phyloP scores from a whole-genome alignment of 2,888 invertebrate genomes.

The Argynnis bischoffii region DNA sequence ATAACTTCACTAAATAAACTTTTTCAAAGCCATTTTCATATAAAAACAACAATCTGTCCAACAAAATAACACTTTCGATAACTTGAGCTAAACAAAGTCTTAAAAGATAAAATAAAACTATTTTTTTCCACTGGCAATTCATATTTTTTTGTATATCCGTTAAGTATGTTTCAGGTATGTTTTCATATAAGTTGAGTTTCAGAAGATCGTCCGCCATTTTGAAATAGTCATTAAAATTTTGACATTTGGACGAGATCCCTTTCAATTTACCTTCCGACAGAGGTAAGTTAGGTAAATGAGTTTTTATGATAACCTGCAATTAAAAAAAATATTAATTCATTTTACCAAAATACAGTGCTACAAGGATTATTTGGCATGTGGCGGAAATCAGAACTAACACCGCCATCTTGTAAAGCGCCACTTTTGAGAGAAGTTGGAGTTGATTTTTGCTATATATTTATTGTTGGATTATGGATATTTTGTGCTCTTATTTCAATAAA shows the following conservation, averaged over 20 bases:
- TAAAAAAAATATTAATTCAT: constrained; percentile 5
- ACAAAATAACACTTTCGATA: constrained; percentile 90
- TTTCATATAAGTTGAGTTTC: constrained; percentile 74
- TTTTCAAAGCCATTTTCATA: constrained; percentile 83
- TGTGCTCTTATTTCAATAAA: too few relatives aligned
- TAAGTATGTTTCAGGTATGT: constrained; percentile 55
- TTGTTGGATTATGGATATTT: too few relatives aligned
- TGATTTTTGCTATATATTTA: too few relatives aligned
- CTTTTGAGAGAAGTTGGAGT: too few relatives aligned
- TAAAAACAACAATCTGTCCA: constrained; percentile 91
- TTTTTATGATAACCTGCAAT: constrained; percentile 67
- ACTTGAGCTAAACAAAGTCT: constrained; percentile 89
- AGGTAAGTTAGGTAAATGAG: constrained; percentile 52
- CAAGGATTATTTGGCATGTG: too few relatives aligned
- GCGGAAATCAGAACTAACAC: too few relatives aligned
- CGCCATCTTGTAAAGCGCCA: too few relatives aligned
- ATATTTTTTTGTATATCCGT: constrained; percentile 49
- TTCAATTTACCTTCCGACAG: constrained; percentile 81
- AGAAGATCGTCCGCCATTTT: constrained; percentile 85
- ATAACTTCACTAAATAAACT: constrained; percentile 87
- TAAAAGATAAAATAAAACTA: constrained; percentile 89
- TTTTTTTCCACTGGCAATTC: constrained; percentile 75
- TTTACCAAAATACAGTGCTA: background rate
- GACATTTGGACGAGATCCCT: constrained; percentile 82
- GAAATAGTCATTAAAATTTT: constrained; percentile 87